Evolutionary conservation across 2,797 vertebrate species (phyloP).

Genomic region (Hozukius guyotensis): DNA sequence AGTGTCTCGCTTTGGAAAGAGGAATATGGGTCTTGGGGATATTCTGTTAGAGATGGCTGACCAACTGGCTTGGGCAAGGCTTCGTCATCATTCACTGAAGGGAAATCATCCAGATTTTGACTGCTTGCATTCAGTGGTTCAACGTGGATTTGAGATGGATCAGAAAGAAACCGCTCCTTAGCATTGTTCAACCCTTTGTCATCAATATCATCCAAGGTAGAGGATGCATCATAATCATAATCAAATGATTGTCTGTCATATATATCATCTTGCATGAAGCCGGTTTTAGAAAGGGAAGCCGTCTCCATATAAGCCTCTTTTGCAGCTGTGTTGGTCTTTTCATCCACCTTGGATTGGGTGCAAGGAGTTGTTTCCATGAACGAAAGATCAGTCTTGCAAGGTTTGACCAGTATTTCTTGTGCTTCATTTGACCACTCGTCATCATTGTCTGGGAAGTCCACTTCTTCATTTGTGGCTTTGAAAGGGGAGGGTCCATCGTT

Average conservation of each 20-base stretch:
- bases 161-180: conserved; percentile 58
- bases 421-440: conserved; percentile 74
- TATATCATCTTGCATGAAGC: conserved; percentile 70
- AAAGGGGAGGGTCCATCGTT: conserved; percentile 30
- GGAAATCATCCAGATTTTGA: conserved; percentile 17
- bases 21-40: conserved; percentile 69
- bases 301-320: conserved; percentile 51
- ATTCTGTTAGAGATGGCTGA: conserved; percentile 54
- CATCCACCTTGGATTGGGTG: conserved; percentile 30
- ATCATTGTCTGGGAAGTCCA: conserved; percentile 71
- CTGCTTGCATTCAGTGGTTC: conserved; percentile 20
- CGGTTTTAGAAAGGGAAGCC: conserved; percentile 37
- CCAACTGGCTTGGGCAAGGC: conserved; percentile 30
- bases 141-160: conserved; percentile 47
- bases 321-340: conserved; percentile 43
- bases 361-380: conserved; percentile 44
- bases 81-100: conserved; percentile 44
- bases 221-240: conserved; percentile 61
- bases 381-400: conserved; percentile 42
- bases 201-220: conserved; percentile 52
- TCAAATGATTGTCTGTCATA: conserved; percentile 75
- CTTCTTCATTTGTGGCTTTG: conserved; percentile 56
- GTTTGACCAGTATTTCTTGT: conserved; percentile 61
- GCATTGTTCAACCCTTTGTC: conserved; percentile 42
- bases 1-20: conserved; percentile 59